Evolutionary conservation across 2,797 vertebrate genomes (phyloP).

Genomic region (Okamejei kenojei): DNA sequence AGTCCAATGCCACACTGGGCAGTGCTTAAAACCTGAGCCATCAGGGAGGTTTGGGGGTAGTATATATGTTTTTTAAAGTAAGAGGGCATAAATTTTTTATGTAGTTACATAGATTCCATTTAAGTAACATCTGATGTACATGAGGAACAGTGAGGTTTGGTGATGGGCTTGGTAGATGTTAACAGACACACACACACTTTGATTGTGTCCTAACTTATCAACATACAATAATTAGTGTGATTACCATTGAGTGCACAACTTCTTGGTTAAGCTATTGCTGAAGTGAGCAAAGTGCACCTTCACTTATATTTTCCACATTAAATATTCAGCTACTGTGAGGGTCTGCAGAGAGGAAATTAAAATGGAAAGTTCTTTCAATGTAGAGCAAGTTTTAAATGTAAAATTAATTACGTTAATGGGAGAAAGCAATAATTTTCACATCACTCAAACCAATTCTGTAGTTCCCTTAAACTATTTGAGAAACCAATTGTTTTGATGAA

Average conservation of each 20-base stretch:
- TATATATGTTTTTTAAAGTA: too few relatives aligned
- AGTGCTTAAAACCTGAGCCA: background rate
- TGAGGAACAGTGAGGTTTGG: too few relatives aligned
- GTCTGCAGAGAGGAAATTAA: background rate
- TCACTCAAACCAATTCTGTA: background rate
- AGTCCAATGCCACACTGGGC: background rate
- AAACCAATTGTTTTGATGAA: background rate
- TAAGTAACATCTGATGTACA: too few relatives aligned
- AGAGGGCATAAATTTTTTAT: too few relatives aligned
- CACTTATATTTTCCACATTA: background rate
- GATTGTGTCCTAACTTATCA: background rate
- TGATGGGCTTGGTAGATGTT: too few relatives aligned
- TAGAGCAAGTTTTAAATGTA: background rate
- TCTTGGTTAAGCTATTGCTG: background rate
- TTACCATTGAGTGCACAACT: background rate
- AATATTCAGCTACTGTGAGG: background rate
- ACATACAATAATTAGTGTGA: background rate
- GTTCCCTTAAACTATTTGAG: background rate
- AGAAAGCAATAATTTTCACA: background rate
- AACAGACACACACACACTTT: background rate
- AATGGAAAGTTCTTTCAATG: too few relatives aligned
- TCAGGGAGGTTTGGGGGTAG: background rate
- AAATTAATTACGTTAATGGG: background rate
- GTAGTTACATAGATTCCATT: too few relatives aligned
- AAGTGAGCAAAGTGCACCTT: background rate